Conservation (phyloP, 2,113 vertebrate genomes). For the Pluvialis apricaria region DNA sequence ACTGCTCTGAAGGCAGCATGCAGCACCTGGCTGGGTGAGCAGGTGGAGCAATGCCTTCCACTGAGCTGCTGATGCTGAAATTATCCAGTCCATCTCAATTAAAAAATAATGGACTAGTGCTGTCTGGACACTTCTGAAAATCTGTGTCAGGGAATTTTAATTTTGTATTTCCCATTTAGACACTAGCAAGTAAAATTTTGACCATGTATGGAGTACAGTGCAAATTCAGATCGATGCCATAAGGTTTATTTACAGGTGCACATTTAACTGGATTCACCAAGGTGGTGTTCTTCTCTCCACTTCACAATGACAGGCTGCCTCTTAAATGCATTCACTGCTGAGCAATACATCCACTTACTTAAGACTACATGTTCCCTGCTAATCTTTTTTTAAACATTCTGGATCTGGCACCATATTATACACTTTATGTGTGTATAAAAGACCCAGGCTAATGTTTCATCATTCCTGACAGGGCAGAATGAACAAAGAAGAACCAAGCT, state of each 20-base stretch:
- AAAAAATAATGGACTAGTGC: neutral
- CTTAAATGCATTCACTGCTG: neutral
- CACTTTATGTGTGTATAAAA: neutral
- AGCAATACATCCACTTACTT: neutral
- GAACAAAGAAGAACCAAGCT: neutral
- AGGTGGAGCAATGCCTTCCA: neutral
- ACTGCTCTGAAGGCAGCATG: neutral
- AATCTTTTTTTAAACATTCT: neutral
- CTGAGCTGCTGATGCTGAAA: neutral
- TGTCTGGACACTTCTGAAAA: neutral
- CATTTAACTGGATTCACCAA: neutral
- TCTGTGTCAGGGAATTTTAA: neutral
- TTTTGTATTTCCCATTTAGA: neutral
- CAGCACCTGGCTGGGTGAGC: neutral
- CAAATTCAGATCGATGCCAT: neutral
- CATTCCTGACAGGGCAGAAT: neutral
- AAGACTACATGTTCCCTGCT: neutral
- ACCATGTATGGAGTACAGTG: neutral
- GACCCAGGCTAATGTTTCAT: neutral
- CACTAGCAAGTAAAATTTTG: neutral
- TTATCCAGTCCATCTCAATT: neutral
- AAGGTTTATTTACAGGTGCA: neutral
- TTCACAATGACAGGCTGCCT: neutral
- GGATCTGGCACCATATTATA: neutral
- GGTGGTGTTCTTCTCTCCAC: neutral